phyloP scores from a whole-genome alignment of 2,797 vertebrate genomes.

The Poliocrania exsul region DNA sequence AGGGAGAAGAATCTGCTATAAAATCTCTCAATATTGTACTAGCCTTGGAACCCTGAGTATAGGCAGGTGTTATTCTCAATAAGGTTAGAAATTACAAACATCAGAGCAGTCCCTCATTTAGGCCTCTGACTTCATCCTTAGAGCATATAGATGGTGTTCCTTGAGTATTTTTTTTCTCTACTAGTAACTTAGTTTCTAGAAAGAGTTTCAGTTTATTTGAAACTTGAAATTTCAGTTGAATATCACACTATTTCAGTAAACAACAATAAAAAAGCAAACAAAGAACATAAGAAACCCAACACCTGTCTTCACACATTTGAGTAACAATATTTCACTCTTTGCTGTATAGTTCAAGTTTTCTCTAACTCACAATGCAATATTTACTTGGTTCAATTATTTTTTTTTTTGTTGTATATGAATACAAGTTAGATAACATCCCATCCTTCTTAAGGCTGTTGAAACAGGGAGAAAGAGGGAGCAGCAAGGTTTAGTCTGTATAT shows the following conservation, averaged over 20 bases:
- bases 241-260: neutral
- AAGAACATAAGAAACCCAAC: fast-evolving
- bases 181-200: neutral
- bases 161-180: neutral
- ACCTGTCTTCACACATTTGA: neutral
- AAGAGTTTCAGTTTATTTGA: neutral
- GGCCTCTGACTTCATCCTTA: neutral
- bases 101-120: neutral
- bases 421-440: neutral
- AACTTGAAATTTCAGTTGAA: neutral
- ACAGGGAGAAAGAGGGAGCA: neutral
- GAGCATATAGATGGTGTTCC: neutral
- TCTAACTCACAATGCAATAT: neutral
- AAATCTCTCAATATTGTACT: neutral
- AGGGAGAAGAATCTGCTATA: neutral
- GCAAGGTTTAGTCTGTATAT: neutral
- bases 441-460: neutral
- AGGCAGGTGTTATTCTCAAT: neutral
- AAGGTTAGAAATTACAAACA: neutral
- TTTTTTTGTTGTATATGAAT: neutral
- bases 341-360: neutral
- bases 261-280: fast-evolving
- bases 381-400: neutral
- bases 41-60: neutral
- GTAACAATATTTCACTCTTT: neutral